Conservation (phyloP, 64 coral and sea anemone genomes). For the Actinia equina region DNA sequence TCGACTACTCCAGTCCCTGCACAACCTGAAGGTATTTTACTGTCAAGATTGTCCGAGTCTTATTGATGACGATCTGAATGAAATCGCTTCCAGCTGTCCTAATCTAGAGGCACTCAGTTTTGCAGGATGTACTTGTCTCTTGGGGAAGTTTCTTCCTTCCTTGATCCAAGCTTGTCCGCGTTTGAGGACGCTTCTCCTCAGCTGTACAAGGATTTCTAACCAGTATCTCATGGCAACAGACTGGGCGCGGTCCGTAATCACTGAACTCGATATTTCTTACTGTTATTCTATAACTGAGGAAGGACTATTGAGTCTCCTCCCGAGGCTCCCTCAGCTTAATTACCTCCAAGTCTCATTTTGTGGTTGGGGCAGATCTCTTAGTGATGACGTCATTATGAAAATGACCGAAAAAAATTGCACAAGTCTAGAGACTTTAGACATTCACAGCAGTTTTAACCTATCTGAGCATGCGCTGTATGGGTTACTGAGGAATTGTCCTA, state of each 20-base stretch:
- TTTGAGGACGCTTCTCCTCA: slow-evolving; percentile 58
- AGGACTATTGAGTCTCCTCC: slow-evolving; percentile 43
- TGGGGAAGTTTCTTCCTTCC: slow-evolving; percentile 56
- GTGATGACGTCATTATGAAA: slow-evolving; percentile 52
- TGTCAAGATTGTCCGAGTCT: slow-evolving; percentile 68
- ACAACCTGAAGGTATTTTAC: slow-evolving; percentile 54
- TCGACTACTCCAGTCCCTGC: slow-evolving; percentile 17
- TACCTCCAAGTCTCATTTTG: slow-evolving; percentile 86
- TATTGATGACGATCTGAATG: slow-evolving; percentile 36
- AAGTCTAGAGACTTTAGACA: slow-evolving; percentile 48
- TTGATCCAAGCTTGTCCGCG: slow-evolving; percentile 43
- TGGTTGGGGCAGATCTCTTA: slow-evolving; percentile 71
- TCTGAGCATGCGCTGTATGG: slow-evolving; percentile 42
- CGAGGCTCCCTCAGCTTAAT: slow-evolving; percentile 29
- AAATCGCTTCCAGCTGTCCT: slow-evolving; percentile 36
- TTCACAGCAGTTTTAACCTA: slow-evolving; percentile 80
- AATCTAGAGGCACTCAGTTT: slow-evolving; percentile 63
- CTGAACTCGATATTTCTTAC: slow-evolving; percentile 73
- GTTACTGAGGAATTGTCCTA: slow-evolving; percentile 43
- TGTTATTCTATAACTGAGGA: slow-evolving; percentile 62
- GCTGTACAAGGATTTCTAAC: slow-evolving; percentile 66
- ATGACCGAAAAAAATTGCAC: slow-evolving; percentile 33
- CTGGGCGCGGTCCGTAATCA: slow-evolving; percentile 42
- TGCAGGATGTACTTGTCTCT: slow-evolving; percentile 62
- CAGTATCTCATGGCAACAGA: slow-evolving; percentile 43